These are phyloP conservation scores for Drosophila quasianomalipes DNA, from an alignment of 2,888 invertebrate genomes.

Conservation along the genomic window DNA sequence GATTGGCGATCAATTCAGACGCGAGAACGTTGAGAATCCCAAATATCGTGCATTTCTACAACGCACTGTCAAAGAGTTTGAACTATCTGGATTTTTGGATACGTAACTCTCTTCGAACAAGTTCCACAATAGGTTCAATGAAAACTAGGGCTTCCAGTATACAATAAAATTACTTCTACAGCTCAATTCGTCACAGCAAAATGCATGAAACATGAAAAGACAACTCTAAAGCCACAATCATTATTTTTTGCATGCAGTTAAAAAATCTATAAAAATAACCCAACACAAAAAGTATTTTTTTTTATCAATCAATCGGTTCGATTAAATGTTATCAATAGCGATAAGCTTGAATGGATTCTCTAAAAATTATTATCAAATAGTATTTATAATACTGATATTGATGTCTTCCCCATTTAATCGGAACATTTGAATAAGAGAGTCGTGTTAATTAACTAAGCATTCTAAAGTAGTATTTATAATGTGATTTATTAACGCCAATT, in stretches of 20 bases:
- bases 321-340: not conserved
- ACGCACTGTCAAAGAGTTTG: conserved; percentile 84
- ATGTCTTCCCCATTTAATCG: not conserved
- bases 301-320: not conserved
- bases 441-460: not conserved
- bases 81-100: conserved; percentile 84
- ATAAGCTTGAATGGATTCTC: not conserved
- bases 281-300: not conserved
- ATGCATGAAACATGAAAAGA: not conserved
- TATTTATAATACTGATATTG: not conserved
- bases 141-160: conserved; percentile 31
- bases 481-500: not conserved
- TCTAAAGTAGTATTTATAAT: not conserved
- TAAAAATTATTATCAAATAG: not conserved
- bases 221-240: not conserved
- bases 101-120: conserved; percentile 38
- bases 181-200: not conserved
- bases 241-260: not conserved
- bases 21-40: conserved; percentile 83
- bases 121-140: not conserved
- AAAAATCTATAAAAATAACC: not conserved
- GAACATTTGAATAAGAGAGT: not conserved
- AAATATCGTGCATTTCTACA: conserved; percentile 83
- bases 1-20: conserved; percentile 79
- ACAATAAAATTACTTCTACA: conserved; percentile 12